phyloP scores from a whole-genome alignment of 1,140 invertebrate species.

The Papilio aristodemus region DNA sequence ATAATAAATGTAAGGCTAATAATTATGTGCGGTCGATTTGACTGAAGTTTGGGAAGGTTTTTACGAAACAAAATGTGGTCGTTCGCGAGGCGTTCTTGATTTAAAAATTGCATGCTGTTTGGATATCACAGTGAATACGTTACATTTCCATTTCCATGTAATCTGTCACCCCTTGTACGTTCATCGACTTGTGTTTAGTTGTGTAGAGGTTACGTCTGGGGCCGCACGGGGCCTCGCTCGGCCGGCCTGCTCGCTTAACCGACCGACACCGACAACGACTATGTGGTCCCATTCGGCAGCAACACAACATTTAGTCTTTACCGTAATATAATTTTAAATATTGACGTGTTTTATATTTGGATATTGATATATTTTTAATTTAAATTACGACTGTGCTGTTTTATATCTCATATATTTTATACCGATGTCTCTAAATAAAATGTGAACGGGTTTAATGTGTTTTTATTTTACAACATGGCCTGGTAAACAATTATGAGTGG shows the following conservation, averaged over 20 bases:
- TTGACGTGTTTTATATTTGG: slow-evolving; percentile 67
- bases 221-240: background rate
- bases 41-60: slow-evolving; percentile 25
- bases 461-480: slow-evolving; percentile 33
- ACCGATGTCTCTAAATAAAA: slow-evolving; percentile 79
- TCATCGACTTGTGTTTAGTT: slow-evolving; percentile 30
- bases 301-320: slow-evolving; percentile 46
- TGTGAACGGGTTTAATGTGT: slow-evolving; percentile 57
- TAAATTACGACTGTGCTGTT: slow-evolving; percentile 77
- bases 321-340: slow-evolving; percentile 54
- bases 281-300: slow-evolving; percentile 27
- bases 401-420: slow-evolving; percentile 81
- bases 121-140: slow-evolving; percentile 42
- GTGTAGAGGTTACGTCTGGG: slow-evolving; percentile 29
- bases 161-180: slow-evolving; percentile 32
- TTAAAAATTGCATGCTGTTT: slow-evolving; percentile 27
- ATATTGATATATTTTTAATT: slow-evolving; percentile 70
- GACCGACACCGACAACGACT: too few relatives aligned
- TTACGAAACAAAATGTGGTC: slow-evolving; percentile 28
- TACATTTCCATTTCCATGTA: slow-evolving; percentile 29
- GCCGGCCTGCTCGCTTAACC: too few relatives aligned
- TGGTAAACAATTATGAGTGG: too few relatives aligned
- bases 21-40: slow-evolving; percentile 28
- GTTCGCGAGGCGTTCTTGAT: slow-evolving; percentile 30
- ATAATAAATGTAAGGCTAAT: slow-evolving; percentile 34